phyloP scores from a whole-genome alignment of 2,113 vertebrate species.

The Rhynchomys soricoides region DNA sequence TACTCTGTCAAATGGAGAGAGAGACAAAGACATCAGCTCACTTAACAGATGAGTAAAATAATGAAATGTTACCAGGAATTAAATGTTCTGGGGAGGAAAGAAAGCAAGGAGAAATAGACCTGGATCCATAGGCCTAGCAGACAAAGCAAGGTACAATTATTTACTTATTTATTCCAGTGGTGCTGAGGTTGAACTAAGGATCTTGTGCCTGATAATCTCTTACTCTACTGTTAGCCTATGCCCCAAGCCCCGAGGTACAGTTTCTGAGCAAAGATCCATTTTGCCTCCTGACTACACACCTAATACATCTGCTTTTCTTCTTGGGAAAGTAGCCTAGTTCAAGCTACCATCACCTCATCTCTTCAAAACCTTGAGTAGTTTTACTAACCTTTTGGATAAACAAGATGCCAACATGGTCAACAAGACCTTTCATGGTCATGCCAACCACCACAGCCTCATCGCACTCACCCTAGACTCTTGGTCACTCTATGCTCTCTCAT shows the following conservation, averaged over 20 bases:
- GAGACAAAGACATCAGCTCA: not conserved
- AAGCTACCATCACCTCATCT: not conserved
- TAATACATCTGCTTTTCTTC: not conserved
- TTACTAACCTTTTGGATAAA: not conserved
- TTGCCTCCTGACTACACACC: not conserved
- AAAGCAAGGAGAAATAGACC: not conserved
- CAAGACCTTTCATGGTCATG: not conserved
- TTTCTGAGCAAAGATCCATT: not conserved
- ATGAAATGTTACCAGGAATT: not conserved
- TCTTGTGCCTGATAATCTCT: not conserved
- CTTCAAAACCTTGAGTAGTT: not conserved
- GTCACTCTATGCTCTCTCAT: no score
- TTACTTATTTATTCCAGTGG: not conserved
- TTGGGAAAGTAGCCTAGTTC: not conserved
- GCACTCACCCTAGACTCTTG: accelerated
- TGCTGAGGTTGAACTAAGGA: not conserved
- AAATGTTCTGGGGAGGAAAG: not conserved
- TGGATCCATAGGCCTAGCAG: not conserved
- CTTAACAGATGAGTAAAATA: not conserved
- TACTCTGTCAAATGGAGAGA: not conserved
- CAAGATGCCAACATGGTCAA: not conserved
- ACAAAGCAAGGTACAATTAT: not conserved
- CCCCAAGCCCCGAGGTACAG: not conserved
- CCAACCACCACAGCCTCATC: not conserved
- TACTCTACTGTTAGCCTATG: not conserved